phyloP scores from a whole-genome alignment of 2,888 invertebrate genomes.

The Caradrina clavipalpis region DNA sequence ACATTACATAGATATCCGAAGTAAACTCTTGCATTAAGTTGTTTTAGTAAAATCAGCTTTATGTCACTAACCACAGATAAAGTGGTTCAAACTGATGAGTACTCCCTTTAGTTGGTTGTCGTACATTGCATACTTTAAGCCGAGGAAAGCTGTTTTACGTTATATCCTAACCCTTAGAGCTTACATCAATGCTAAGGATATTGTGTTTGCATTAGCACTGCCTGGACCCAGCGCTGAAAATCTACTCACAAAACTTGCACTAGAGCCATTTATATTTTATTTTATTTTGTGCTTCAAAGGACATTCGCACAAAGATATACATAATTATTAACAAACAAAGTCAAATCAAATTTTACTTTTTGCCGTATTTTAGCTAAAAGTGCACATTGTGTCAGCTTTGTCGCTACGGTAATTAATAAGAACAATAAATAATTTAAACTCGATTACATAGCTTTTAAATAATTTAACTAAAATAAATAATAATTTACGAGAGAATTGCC shows the following conservation, averaged over 20 bases:
- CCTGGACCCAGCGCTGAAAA: too few relatives aligned
- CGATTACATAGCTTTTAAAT: constrained; percentile 55
- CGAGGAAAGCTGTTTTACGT: too few relatives aligned
- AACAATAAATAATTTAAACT: constrained; percentile 59
- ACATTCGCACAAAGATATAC: not conserved
- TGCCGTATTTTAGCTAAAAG: constrained; percentile 13
- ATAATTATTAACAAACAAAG: not conserved
- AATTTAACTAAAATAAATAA: constrained; percentile 59
- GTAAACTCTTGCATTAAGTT: too few relatives aligned
- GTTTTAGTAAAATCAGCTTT: too few relatives aligned
- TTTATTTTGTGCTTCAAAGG: not conserved
- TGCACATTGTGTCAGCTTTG: constrained; percentile 28
- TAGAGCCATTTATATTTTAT: not conserved
- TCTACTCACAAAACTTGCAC: not conserved
- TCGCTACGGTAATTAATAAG: constrained; percentile 7
- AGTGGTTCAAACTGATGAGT: too few relatives aligned
- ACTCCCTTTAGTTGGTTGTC: too few relatives aligned
- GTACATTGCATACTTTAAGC: too few relatives aligned
- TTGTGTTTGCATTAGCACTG: too few relatives aligned
- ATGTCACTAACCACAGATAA: too few relatives aligned
- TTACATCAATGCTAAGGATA: too few relatives aligned
- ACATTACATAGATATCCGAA: too few relatives aligned
- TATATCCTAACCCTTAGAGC: too few relatives aligned
- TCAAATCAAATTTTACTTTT: constrained; percentile 9
- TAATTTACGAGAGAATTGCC: constrained; percentile 58